Percentiles rank a stretch among this genome's conserved stretches.
phyloP scores from a whole-genome alignment of 2,113 vertebrate species.

The Lipotes vexillifer region DNA sequence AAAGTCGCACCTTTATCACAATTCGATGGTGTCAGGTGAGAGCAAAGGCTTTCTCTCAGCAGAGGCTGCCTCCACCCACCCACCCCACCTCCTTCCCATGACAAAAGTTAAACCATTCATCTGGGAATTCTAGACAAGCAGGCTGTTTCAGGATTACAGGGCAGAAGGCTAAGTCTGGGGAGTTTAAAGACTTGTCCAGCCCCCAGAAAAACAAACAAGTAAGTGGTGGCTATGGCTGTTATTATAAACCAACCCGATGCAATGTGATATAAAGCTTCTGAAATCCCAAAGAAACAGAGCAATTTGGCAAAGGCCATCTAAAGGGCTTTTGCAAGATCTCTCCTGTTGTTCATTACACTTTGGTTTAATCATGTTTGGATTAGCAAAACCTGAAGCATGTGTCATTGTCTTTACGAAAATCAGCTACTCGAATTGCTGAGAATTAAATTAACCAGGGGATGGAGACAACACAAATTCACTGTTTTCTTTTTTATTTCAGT shows the following conservation, averaged over 20 bases:
- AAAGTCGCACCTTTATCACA: background rate
- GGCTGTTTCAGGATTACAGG: background rate
- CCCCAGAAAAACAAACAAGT: constrained; percentile 2
- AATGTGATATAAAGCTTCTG: background rate
- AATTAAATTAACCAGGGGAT: background rate
- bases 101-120: background rate
- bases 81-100: background rate
- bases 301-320: background rate
- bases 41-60: background rate
- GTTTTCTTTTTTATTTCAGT: background rate
- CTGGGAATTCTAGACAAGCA: background rate
- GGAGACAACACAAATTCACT: background rate
- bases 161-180: background rate
- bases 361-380: constrained; percentile 23
- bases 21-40: background rate
- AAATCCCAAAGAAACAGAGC: constrained; percentile 46
- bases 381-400: background rate
- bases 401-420: background rate
- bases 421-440: background rate
- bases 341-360: constrained; percentile 30
- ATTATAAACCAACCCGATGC: constrained; percentile 6
- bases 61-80: background rate
- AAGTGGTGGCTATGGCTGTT: background rate
- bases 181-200: background rate
- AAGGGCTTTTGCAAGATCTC: background rate